Conservation (phyloP, 2,888 invertebrate species). For the Bellardia bayeri region DNA sequence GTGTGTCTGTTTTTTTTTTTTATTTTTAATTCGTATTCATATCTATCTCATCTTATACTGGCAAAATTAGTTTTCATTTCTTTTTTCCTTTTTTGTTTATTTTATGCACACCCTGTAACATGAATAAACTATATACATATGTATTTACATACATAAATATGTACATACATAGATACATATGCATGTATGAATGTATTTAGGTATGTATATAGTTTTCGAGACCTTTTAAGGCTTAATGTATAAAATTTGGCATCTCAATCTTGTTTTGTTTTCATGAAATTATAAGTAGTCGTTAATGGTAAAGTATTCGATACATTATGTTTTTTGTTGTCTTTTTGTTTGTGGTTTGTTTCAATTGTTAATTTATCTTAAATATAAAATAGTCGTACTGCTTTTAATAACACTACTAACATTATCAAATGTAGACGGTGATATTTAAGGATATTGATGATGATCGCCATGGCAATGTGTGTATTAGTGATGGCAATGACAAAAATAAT, state of each 20-base stretch:
- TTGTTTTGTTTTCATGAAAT: constrained; percentile 53
- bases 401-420: constrained; percentile 44
- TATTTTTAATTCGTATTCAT: neutral
- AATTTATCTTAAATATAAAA: constrained; percentile 60
- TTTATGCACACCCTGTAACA: constrained; percentile 67
- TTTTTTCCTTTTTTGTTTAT: constrained; percentile 25
- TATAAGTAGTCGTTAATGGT: constrained; percentile 56
- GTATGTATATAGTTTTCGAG: constrained; percentile 45
- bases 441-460: neutral
- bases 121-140: constrained; percentile 16
- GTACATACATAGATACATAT: neutral
- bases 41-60: constrained; percentile 26
- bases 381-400: constrained; percentile 51
- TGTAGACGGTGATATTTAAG: neutral
- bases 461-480: neutral
- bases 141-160: neutral
- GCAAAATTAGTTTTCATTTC: constrained; percentile 35
- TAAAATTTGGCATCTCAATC: constrained; percentile 72
- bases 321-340: too few species aligned
- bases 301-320: constrained; percentile 57
- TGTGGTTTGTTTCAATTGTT: constrained; percentile 41
- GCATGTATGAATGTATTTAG: neutral
- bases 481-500: neutral
- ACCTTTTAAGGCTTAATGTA: constrained; percentile 56
- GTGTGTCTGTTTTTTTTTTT: neutral